Evolutionary conservation across 64 coral and sea anemone genomes (phyloP), one percentile per base, ranked within the genome.

Genomic region (Montipora cactus): DNA sequence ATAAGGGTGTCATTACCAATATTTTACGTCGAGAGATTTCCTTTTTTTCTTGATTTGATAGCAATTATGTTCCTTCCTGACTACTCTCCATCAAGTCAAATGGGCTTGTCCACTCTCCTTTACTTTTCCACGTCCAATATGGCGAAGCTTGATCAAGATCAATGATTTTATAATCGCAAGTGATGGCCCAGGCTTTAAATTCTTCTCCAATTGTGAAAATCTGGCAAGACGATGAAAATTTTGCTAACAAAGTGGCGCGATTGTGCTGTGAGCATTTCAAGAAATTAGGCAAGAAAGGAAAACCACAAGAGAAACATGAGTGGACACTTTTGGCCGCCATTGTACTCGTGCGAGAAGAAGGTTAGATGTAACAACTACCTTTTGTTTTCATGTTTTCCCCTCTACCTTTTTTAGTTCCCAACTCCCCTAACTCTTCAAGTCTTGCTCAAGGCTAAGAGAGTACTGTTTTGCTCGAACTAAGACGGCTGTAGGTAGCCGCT

Each of bases 281-380:
- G 7, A 93, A 81, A 25, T 52, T 98, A 74, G 92, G 83, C 5
- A 98, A 94, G 75, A 98, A 96, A 90, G 97, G 97, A 61, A 98
- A 98, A 53, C 94, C 97, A 49, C 91, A 94, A 64, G 64, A 48
- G 5, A 83, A 85, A 28, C 77, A 75, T 61, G 97, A 98, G 68
- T 98, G 97, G 97, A 96, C 94, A 15, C 55, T 98, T 13, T 15
- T 98, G 74, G 94, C 97, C 44, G 97, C 94, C 16, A 75, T 98
- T 52, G 71, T 98, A n/a, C 46, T 78, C 62, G 50, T 98, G 16
- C 81, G 79, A 16, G 87, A 98, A 78, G 19, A 57, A 90, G 96
- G 93, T 90, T 13, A 64, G 49, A 70, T 64, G 10, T 3, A 69
- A 4, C 7, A 3, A 46, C 14, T 8, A 21, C 6, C 0, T 19